A percentile compares a stretch with the other conserved stretches of the same genome.
Conservation (phyloP, 2,888 invertebrate genomes). For the Theretra japonica region DNA sequence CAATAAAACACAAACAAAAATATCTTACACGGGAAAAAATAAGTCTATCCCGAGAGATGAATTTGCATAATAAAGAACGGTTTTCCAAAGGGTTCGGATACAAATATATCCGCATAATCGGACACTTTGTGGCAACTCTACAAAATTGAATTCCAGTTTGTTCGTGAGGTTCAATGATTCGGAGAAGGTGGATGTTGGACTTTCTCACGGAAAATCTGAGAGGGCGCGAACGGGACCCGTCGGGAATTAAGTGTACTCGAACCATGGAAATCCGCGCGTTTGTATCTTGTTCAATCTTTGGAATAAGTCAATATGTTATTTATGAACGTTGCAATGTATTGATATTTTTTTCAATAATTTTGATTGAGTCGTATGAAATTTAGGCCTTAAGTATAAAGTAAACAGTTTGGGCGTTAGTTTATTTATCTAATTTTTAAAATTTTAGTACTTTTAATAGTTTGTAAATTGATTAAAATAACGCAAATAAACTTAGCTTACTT, state of each 20-base stretch:
- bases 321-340: neutral
- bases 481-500: neutral
- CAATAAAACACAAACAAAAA: constrained; percentile 41
- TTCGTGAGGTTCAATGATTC: constrained; percentile 34
- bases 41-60: constrained; percentile 62
- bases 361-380: too few relatives aligned
- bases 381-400: too few relatives aligned
- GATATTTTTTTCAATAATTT: too few relatives aligned
- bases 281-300: constrained; percentile 5
- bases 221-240: neutral
- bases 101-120: constrained; percentile 70
- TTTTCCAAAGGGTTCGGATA: constrained; percentile 60
- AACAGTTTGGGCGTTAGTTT: too few relatives aligned
- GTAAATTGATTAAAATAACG: too few relatives aligned
- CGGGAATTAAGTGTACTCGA: neutral
- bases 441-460: too few relatives aligned
- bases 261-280: neutral
- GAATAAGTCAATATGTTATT: neutral
- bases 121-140: constrained; percentile 55
- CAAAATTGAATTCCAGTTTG: constrained; percentile 63
- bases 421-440: too few relatives aligned
- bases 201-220: constrained; percentile 3
- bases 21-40: constrained; percentile 48
- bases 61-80: constrained; percentile 68
- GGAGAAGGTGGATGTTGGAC: neutral